Evolutionary conservation across 2,888 invertebrate species (phyloP).

Genomic region (Sarcophaga variegata): DNA sequence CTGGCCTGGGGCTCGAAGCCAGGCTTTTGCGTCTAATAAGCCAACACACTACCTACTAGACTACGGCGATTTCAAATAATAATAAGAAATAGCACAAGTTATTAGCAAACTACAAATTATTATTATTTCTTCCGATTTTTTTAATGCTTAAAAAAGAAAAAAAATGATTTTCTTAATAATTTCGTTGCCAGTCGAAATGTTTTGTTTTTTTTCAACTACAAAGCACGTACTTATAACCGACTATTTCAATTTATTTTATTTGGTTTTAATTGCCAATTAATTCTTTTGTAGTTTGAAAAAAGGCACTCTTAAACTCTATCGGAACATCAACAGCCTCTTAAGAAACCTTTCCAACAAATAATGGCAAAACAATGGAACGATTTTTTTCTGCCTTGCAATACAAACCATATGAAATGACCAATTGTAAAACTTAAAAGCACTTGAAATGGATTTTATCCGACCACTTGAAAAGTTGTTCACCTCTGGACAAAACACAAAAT

Average conservation of each 20-base stretch:
- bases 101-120: too few species aligned
- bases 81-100: too few species aligned
- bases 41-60: too few species aligned
- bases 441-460: conserved; percentile 7
- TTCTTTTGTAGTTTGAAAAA: not conserved
- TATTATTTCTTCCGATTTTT: too few species aligned
- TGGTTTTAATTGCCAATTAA: not conserved
- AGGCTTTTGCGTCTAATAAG: too few species aligned
- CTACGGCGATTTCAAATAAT: too few species aligned
- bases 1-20: too few species aligned
- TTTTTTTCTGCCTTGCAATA: not conserved
- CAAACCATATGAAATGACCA: not conserved
- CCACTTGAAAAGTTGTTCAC: conserved; percentile 39
- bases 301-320: not conserved
- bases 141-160: too few species aligned
- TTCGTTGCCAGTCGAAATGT: too few species aligned
- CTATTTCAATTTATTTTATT: not conserved
- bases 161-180: too few species aligned
- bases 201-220: too few species aligned
- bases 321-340: not conserved
- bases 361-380: not conserved
- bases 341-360: not conserved
- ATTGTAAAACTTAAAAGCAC: conserved; percentile 6
- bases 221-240: too few species aligned
- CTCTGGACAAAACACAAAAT: conserved; percentile 11